Evolutionary conservation across 2,888 invertebrate genomes (phyloP).

Genomic region (Drosophila parthenogenetica): DNA sequence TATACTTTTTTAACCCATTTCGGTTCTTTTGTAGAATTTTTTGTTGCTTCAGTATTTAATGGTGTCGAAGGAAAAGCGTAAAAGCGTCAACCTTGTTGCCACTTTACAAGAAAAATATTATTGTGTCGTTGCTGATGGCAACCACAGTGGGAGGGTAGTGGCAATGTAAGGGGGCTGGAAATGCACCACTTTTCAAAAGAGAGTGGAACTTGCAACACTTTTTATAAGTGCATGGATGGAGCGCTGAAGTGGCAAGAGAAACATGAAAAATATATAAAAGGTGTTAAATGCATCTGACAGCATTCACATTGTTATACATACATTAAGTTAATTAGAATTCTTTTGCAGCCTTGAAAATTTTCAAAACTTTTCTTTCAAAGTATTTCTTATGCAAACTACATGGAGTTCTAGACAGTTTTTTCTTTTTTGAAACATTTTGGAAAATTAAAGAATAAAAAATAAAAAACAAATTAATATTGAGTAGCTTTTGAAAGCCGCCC

Average conservation of each 20-base stretch:
- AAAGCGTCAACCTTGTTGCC: constrained; percentile 63
- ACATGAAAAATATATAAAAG: constrained; percentile 2
- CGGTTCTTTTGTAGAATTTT: neutral
- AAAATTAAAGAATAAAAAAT: neutral
- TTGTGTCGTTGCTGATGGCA: constrained; percentile 48
- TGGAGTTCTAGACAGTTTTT: neutral
- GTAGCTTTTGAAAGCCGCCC: constrained; percentile 1
- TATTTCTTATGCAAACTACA: neutral
- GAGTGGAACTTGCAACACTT: constrained; percentile 7
- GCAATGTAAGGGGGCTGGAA: neutral
- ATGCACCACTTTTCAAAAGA: constrained; percentile 11
- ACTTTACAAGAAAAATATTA: constrained; percentile 62
- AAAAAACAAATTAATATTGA: constrained; percentile 11
- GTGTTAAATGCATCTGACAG: neutral
- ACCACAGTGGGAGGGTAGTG: constrained; percentile 11
- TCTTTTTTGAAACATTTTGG: neutral
- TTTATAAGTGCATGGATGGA: constrained; percentile 1
- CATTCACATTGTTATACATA: no score
- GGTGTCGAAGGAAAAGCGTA: constrained; percentile 51
- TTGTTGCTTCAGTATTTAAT: constrained; percentile 44
- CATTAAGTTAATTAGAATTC: no score
- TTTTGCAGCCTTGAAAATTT: no score
- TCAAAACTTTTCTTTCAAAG: no score
- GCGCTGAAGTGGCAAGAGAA: neutral
- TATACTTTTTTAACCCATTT: neutral